These are phyloP conservation scores for Ciconia maguari DNA, from an alignment of 2,113 vertebrate species.

Conservation along the genomic window DNA sequence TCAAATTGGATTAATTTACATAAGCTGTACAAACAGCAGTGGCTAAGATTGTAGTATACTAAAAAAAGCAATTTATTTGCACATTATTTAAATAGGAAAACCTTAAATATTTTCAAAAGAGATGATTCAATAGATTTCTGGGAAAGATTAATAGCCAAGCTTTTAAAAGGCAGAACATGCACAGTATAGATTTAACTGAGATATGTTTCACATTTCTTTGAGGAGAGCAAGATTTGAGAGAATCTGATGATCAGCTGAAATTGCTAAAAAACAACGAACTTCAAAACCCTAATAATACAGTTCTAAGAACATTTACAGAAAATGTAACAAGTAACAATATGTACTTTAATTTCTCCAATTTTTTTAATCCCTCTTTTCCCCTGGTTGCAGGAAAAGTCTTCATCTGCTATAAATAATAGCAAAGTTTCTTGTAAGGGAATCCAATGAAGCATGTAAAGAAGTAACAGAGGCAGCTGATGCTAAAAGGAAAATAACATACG, in stretches of 20 bases:
- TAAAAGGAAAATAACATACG: not conserved
- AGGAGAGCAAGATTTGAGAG: not conserved
- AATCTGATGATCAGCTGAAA: not conserved
- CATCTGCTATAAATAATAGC: not conserved
- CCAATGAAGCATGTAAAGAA: not conserved
- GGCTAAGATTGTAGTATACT: not conserved
- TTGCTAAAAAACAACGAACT: not conserved
- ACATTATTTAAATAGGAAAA: not conserved
- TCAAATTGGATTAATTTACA: not conserved
- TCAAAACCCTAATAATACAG: not conserved
- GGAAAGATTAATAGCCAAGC: not conserved
- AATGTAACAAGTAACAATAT: not conserved
- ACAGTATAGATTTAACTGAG: not conserved
- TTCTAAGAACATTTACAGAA: not conserved
- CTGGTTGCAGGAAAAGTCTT: not conserved
- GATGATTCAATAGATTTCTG: not conserved
- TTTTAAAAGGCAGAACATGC: not conserved
- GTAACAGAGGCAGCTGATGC: not conserved
- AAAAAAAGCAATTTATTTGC: not conserved
- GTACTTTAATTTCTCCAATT: not conserved
- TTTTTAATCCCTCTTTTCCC: not conserved
- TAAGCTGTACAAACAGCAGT: not conserved
- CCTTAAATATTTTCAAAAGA: constrained; percentile 7
- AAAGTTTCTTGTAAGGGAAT: constrained; percentile 1
- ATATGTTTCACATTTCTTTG: not conserved